Evolutionary conservation across 2,888 invertebrate genomes (phyloP).

Genomic region (Rambutsinella grinnellia): DNA sequence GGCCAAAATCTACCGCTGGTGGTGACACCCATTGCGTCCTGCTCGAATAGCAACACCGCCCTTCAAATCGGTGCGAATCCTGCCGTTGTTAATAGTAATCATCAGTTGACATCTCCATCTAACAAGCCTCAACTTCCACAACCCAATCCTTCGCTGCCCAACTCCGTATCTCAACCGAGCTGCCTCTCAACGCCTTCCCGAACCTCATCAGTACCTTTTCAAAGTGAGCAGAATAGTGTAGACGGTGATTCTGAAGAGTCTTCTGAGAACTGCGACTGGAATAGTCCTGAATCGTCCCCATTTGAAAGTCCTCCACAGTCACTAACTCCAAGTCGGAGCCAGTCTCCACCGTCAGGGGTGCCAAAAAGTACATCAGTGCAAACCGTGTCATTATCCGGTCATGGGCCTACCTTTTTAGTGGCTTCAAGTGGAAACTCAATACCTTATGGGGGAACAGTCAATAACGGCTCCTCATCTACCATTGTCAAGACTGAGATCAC

Average conservation of each 20-base stretch:
- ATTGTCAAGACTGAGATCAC: slow-evolving; percentile 56
- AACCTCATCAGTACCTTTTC: slow-evolving; percentile 52
- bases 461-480: slow-evolving; percentile 19
- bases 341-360: slow-evolving; percentile 72
- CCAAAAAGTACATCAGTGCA: slow-evolving; percentile 47
- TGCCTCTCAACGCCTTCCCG: slow-evolving; percentile 50
- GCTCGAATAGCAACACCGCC: slow-evolving; percentile 17
- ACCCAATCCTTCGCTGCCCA: slow-evolving; percentile 28
- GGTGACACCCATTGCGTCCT: slow-evolving; percentile 16
- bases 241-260: slow-evolving; percentile 62
- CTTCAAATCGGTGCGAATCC: background rate
- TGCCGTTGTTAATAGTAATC: background rate
- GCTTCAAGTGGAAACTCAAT: slow-evolving; percentile 39
- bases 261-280: slow-evolving; percentile 66
- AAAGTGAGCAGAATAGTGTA: slow-evolving; percentile 60
- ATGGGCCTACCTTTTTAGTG: slow-evolving; percentile 43
- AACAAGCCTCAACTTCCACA: background rate
- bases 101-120: slow-evolving; percentile 12
- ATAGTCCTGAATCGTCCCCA: slow-evolving; percentile 79
- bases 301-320: slow-evolving; percentile 75
- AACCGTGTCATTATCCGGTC: slow-evolving; percentile 35
- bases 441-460: slow-evolving; percentile 29
- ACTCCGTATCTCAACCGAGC: slow-evolving; percentile 55
- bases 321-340: slow-evolving; percentile 75
- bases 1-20: slow-evolving; percentile 31